Percentiles rank a stretch among this genome's conserved stretches.
Conservation (phyloP, 2,888 invertebrate genomes). For the Ectropis crepuscularia region DNA sequence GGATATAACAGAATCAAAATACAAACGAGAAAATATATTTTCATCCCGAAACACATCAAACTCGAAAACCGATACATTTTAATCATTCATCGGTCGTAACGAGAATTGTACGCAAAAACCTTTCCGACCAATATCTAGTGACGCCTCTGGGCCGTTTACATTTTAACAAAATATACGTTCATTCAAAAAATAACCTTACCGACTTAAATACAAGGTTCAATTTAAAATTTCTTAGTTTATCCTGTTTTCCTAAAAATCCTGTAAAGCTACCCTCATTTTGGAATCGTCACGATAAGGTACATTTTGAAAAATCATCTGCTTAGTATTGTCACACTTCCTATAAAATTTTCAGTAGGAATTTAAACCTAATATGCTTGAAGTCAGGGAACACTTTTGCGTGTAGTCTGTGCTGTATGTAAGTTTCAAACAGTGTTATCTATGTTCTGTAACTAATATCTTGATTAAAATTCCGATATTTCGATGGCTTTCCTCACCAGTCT, state of each 20-base stretch:
- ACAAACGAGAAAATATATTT: conserved; percentile 47
- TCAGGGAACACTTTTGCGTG: too few relatives aligned
- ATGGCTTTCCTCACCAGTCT: too few relatives aligned
- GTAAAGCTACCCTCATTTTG: conserved; percentile 4
- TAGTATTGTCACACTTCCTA: not conserved
- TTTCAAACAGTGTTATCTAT: too few relatives aligned
- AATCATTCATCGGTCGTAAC: conserved; percentile 58
- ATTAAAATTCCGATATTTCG: too few relatives aligned
- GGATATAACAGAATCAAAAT: conserved; percentile 3
- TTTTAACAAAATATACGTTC: conserved; percentile 45
- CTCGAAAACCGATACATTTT: conserved; percentile 54
- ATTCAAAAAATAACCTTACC: conserved; percentile 33
- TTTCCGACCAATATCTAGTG: conserved; percentile 64
- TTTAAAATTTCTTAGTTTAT: not conserved
- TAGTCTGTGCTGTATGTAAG: too few relatives aligned
- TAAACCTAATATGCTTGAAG: not conserved
- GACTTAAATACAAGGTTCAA: conserved; percentile 7
- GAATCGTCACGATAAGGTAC: not conserved
- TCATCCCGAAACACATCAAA: conserved; percentile 51
- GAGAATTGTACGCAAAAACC: conserved; percentile 61
- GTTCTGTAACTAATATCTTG: too few relatives aligned
- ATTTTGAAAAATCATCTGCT: conserved; percentile 4
- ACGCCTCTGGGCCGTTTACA: conserved; percentile 59
- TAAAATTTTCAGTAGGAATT: conserved; percentile 1
- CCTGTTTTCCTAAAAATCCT: not conserved